Conservation (phyloP, 1,140 invertebrate genomes). For the Habropoda laboriosa region DNA sequence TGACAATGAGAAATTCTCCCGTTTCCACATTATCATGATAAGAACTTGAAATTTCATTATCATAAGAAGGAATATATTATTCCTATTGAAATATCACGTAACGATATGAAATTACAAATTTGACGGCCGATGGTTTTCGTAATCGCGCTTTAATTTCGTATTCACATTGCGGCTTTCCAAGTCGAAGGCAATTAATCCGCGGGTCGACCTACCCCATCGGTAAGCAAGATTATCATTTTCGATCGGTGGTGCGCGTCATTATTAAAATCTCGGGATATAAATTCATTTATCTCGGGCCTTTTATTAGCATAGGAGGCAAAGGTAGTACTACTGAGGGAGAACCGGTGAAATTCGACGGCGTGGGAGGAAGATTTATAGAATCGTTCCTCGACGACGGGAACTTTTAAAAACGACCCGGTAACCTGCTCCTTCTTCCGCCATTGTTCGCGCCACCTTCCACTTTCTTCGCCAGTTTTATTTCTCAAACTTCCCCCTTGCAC, state of each 20-base stretch:
- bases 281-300: not conserved
- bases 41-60: too few relatives aligned
- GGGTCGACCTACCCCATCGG: not conserved
- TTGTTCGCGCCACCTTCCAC: constrained; percentile 27
- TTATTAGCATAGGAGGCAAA: constrained; percentile 11
- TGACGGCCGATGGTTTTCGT: not conserved
- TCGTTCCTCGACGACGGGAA: constrained; percentile 1
- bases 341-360: not conserved
- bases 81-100: too few relatives aligned
- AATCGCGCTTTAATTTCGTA: not conserved
- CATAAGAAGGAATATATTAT: too few relatives aligned
- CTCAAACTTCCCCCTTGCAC: constrained; percentile 20
- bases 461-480: constrained; percentile 29
- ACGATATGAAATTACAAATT: not conserved
- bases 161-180: too few relatives aligned
- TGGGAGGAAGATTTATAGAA: constrained; percentile 21
- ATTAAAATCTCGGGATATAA: constrained; percentile 2
- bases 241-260: not conserved
- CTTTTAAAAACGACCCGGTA: constrained; percentile 23
- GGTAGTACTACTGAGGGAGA: too few relatives aligned
- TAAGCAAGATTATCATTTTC: constrained; percentile 22
- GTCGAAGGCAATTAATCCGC: not conserved
- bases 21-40: too few relatives aligned
- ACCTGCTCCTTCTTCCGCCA: constrained; percentile 14
- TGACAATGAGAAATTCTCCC: too few relatives aligned